A percentile compares a stretch with the other conserved stretches of the same genome.
Conservation (phyloP, 2,113 vertebrate species). For the Lasiurus borealis region DNA sequence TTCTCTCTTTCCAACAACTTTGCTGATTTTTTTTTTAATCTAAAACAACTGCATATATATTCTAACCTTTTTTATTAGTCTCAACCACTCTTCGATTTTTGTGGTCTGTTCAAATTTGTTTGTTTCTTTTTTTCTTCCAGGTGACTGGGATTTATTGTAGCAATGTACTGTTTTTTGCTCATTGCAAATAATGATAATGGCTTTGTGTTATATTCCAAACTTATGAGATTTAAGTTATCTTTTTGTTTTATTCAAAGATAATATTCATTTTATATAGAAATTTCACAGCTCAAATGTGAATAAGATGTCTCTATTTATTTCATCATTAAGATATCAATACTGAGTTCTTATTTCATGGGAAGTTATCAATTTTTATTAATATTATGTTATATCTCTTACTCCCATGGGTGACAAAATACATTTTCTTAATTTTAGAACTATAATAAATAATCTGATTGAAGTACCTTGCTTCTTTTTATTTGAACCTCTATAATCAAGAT, state of each 20-base stretch:
- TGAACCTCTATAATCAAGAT: constrained; percentile 3
- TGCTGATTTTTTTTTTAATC: not conserved
- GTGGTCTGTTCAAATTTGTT: not conserved
- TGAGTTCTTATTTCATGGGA: not conserved
- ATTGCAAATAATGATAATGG: not conserved
- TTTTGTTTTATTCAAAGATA: not conserved
- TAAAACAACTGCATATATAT: not conserved
- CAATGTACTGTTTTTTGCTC: not conserved
- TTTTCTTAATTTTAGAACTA: not conserved
- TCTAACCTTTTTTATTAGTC: not conserved
- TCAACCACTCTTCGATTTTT: not conserved
- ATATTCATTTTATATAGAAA: not conserved
- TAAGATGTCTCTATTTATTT: not conserved
- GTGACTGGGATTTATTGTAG: not conserved
- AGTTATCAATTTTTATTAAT: not conserved
- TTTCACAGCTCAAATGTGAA: not conserved
- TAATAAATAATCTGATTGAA: not conserved
- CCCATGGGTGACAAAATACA: not conserved
- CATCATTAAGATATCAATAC: not conserved
- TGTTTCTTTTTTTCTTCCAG: not conserved
- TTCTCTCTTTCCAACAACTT: not conserved
- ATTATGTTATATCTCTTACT: not conserved
- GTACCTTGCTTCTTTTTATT: not conserved
- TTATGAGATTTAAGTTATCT: not conserved
- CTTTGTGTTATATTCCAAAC: not conserved